Conservation (phyloP, 2,888 invertebrate species). For the Idaea straminata region DNA sequence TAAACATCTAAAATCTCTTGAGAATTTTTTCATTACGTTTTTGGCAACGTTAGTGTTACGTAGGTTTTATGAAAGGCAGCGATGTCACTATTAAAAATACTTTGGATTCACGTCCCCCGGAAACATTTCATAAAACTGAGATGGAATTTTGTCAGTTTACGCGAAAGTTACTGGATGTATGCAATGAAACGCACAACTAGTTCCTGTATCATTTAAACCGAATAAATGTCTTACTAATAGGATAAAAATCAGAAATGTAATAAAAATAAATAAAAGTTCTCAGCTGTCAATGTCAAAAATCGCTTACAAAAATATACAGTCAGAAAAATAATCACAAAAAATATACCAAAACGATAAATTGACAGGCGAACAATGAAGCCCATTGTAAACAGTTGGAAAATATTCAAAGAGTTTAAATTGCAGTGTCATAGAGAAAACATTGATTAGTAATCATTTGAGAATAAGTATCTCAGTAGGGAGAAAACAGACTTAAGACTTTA, state of each 20-base stretch:
- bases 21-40: neutral
- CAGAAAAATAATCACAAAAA: neutral
- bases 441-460: too few relatives aligned
- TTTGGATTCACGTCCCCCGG: neutral
- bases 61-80: neutral
- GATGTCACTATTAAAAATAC: neutral
- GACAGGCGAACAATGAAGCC: neutral
- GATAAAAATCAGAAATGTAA: neutral
- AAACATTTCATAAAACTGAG: neutral
- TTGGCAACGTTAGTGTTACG: neutral
- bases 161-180: neutral
- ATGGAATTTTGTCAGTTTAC: neutral
- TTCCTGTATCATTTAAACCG: neutral
- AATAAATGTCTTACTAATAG: neutral
- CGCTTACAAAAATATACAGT: neutral
- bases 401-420: neutral
- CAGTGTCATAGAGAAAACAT: neutral
- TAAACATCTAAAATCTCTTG: conserved; percentile 36
- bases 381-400: neutral
- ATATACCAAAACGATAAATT: neutral
- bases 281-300: neutral
- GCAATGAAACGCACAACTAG: neutral
- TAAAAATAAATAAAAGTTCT: neutral
- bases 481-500: too few relatives aligned
- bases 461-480: too few relatives aligned